Percentiles rank a stretch among this genome's conserved stretches.
Evolutionary conservation across 2,888 invertebrate genomes (phyloP).

Genomic region (Automeris io): DNA sequence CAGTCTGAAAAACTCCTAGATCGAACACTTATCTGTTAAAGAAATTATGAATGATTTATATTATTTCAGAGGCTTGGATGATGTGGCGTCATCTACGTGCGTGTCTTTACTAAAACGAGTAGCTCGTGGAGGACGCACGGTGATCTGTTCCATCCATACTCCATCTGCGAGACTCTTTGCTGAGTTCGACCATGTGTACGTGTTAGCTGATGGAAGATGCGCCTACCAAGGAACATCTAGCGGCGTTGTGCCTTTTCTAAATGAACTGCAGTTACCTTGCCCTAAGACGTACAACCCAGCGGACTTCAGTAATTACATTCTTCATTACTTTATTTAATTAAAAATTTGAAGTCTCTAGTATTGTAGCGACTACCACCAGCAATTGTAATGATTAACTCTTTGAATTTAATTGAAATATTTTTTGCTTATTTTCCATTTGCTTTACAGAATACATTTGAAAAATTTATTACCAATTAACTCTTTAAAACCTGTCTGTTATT

Average conservation of each 20-base stretch:
- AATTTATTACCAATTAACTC: too few relatives aligned
- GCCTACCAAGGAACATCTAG: constrained; percentile 89
- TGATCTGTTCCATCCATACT: constrained; percentile 97
- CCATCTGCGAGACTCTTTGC: constrained; percentile 95
- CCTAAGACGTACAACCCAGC: constrained; percentile 97
- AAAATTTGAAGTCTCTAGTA: too few relatives aligned
- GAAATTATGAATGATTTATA: not conserved
- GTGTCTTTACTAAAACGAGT: constrained; percentile 89
- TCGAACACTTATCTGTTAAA: too few relatives aligned
- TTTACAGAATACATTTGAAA: too few relatives aligned
- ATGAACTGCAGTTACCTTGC: constrained; percentile 86
- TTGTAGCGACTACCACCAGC: too few relatives aligned
- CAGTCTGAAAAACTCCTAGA: too few relatives aligned
- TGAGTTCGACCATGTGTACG: constrained; percentile 93
- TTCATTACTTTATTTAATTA: constrained; percentile 3
- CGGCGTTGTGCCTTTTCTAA: constrained; percentile 89
- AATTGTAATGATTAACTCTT: too few relatives aligned
- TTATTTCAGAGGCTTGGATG: constrained; percentile 89
- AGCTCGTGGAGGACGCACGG: constrained; percentile 91
- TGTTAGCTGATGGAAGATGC: constrained; percentile 92
- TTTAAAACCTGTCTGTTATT: too few relatives aligned
- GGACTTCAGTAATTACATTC: constrained; percentile 94
- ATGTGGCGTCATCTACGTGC: constrained; percentile 92
- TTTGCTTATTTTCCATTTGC: too few relatives aligned
- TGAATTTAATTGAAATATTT: too few relatives aligned